Base-by-base conservation (phyloP, 2,888 invertebrate species). In the Brenthis ino region DNA sequence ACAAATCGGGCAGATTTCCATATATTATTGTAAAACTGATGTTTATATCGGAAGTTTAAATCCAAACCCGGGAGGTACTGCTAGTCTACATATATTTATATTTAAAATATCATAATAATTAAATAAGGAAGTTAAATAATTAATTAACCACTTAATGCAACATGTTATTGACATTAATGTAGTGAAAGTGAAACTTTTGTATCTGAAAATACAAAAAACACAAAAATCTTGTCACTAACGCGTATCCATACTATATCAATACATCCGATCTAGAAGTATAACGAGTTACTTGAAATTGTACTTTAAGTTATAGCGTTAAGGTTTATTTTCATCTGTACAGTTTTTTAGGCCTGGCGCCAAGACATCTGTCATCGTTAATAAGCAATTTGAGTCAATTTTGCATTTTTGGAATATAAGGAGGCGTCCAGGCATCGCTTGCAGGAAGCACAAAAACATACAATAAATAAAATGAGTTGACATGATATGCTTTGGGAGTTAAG, bases 351-450 rank as follows among this genome's bases (percentile, higher is more conserved):
- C 81, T 85, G 92, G 92, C 92, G 92, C 92, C 86, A 89, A 86
- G 85, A 87, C 92, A 92, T 92, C 91, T 91, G 91, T 92, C 92
- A 91, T 92, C 89, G 89, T 91, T 92, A 91, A 91, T 89, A 92
- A 89, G 90, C 91, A 91, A 92, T 92, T 91, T 90, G 89, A 91
- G 88, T 80, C 89, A 91, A 91, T 91, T 91, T 87, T 83, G 90
- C 88, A 91, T 92, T 89, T 92, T 92, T 89, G 84, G 87, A 91
- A 91, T 91, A 85, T 81, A 82, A 77, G 78, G 81, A 83, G 85
- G 86, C 85, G 84, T 81, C 86, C 87, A 87, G 85, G 89, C 90
- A 86, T 89, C 89, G 86, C 87, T 83, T 80, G 80, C 91, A 90
- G 92, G 92, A 92, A 90, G 79, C 81, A 87, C 83, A 92, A 92